These are phyloP conservation scores for Plebejus anna DNA, from an alignment of 2,888 invertebrate genomes.

Conservation along the genomic window DNA sequence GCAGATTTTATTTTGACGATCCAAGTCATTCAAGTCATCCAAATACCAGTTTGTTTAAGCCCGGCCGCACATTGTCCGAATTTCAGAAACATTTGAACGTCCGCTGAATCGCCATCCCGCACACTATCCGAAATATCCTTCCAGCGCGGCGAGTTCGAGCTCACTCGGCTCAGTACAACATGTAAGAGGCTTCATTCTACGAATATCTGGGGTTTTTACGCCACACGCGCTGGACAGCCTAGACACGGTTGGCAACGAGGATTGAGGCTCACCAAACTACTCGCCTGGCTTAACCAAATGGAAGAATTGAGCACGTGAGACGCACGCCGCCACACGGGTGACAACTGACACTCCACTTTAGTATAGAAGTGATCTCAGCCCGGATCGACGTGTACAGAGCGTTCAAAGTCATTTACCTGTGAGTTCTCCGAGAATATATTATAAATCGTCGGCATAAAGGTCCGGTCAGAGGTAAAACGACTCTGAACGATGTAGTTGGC, in stretches of 20 bases:
- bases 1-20: too few species aligned
- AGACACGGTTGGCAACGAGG: background rate
- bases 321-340: background rate
- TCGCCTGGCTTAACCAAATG: background rate
- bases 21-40: too few species aligned
- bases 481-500: background rate
- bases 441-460: background rate
- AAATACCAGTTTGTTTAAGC: too few species aligned
- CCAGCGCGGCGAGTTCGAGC: too few species aligned
- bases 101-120: too few species aligned
- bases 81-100: too few species aligned
- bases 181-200: too few species aligned
- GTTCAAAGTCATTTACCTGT: background rate
- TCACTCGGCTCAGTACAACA: too few species aligned
- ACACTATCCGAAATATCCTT: too few species aligned
- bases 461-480: background rate
- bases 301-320: background rate
- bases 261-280: background rate
- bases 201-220: too few species aligned
- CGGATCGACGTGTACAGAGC: background rate
- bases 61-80: too few species aligned
- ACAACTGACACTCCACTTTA: background rate
- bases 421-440: background rate
- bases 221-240: too few species aligned
- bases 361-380: conserved; percentile 7